Evolutionary conservation across 2,797 vertebrate genomes (phyloP).

Genomic region (Sebastes flavidus): DNA sequence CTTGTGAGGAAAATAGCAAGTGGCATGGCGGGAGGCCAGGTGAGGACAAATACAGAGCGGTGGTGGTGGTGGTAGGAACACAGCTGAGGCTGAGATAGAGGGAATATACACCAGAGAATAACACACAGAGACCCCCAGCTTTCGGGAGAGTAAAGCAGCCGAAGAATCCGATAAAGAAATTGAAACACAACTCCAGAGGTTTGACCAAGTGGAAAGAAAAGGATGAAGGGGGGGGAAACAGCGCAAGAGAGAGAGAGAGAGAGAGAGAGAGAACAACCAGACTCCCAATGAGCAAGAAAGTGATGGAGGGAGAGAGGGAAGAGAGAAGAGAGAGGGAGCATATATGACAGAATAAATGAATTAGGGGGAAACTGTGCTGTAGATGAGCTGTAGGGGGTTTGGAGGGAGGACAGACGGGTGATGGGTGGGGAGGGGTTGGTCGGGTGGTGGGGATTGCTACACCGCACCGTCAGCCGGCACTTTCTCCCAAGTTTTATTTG

Average conservation of each 20-base stretch:
- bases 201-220: constrained; percentile 22
- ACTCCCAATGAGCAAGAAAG: constrained; percentile 11
- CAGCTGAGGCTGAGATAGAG: not conserved
- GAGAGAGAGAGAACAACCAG: not conserved
- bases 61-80: not conserved
- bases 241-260: not conserved
- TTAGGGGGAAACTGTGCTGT: constrained; percentile 49
- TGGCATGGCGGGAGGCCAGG: constrained; percentile 22
- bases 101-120: not conserved
- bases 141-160: constrained; percentile 6
- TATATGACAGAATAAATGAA: constrained; percentile 66
- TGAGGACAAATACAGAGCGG: constrained; percentile 22
- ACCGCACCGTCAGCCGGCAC: constrained; percentile 6
- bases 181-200: constrained; percentile 38
- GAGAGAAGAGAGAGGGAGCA: constrained; percentile 2
- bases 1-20: constrained; percentile 23
- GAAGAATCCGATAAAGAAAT: constrained; percentile 30
- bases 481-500: constrained; percentile 74
- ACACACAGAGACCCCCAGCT: not conserved
- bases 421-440: not conserved
- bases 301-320: not conserved
- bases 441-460: constrained; percentile 34
- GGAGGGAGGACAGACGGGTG: constrained; percentile 5
- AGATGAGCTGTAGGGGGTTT: constrained; percentile 32
- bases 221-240: not conserved